Percentiles rank a stretch among this genome's conserved stretches.
These are phyloP conservation scores for Sakesphorus luctuosus DNA, from an alignment of 2,113 vertebrate species.

Conservation along the genomic window DNA sequence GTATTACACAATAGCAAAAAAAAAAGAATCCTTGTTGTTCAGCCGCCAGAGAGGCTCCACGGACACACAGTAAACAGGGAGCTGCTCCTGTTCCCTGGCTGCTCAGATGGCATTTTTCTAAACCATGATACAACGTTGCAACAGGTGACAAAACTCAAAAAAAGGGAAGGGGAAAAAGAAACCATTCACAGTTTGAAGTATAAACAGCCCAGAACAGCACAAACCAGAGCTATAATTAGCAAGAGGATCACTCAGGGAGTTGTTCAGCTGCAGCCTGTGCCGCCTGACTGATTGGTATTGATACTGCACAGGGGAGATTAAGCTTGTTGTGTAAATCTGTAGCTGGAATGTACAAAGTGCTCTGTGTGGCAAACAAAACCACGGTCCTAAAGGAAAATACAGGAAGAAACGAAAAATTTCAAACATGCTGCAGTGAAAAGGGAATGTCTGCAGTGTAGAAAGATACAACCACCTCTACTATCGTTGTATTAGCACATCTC, in stretches of 20 bases:
- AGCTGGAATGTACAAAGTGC: background rate
- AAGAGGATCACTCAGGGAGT: background rate
- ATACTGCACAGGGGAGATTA: background rate
- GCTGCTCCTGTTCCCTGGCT: background rate
- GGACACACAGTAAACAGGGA: background rate
- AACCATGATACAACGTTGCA: background rate
- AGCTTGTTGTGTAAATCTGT: slow-evolving; percentile 23
- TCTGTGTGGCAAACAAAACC: background rate
- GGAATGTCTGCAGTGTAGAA: background rate
- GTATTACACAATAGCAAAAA: background rate
- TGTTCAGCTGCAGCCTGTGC: background rate
- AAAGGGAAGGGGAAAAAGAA: background rate
- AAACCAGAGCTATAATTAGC: background rate
- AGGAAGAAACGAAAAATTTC: background rate
- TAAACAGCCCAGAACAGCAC: background rate
- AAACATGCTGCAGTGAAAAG: background rate
- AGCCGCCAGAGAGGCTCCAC: background rate
- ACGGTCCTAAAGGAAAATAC: background rate
- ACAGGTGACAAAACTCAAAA: background rate
- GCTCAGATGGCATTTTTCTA: background rate
- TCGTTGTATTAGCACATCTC: fast-evolving
- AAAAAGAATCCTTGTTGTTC: too few relatives aligned
- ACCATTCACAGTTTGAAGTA: background rate
- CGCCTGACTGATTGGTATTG: background rate
- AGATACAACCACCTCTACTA: background rate